A percentile compares a stretch with the other conserved stretches of the same genome.
These are phyloP conservation scores for Dermochelys coriacea DNA, from an alignment of 2,797 vertebrate genomes.

Conservation along the genomic window DNA sequence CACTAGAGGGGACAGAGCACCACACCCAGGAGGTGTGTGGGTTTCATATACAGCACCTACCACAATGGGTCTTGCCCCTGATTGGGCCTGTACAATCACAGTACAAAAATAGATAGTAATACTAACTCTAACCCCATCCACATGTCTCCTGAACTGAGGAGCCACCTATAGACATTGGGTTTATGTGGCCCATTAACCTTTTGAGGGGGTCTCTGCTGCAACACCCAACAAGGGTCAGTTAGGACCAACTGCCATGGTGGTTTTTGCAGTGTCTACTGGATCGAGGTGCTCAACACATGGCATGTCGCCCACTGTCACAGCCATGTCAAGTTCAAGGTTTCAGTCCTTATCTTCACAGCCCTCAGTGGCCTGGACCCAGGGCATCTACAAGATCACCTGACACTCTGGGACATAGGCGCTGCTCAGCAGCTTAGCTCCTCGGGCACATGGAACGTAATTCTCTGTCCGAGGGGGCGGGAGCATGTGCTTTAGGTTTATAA, in stretches of 20 bases:
- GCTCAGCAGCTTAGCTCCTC: neutral
- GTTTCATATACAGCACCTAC: neutral
- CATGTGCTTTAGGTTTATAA: neutral
- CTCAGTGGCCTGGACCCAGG: neutral
- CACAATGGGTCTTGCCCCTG: neutral
- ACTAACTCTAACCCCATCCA: neutral
- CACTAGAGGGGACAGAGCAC: too few relatives aligned
- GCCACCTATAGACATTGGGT: rapidly evolving
- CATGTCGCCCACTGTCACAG: neutral
- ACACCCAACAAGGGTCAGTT: neutral
- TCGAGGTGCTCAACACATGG: neutral
- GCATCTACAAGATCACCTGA: neutral
- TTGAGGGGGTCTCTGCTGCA: neutral
- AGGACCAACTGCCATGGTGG: neutral
- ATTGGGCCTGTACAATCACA: neutral
- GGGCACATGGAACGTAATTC: neutral
- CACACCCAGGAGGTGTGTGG: too few relatives aligned
- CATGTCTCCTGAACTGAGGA: neutral
- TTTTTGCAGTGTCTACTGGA: neutral
- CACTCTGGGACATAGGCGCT: too few relatives aligned
- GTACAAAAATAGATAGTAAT: neutral
- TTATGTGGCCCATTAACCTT: neutral
- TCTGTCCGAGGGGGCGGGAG: neutral
- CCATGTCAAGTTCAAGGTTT: neutral
- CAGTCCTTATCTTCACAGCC: neutral